Evolutionary conservation across 2,113 vertebrate species (phyloP), one percentile per base, ranked within the genome.

Genomic region (Oncorhynchus clarkii): DNA sequence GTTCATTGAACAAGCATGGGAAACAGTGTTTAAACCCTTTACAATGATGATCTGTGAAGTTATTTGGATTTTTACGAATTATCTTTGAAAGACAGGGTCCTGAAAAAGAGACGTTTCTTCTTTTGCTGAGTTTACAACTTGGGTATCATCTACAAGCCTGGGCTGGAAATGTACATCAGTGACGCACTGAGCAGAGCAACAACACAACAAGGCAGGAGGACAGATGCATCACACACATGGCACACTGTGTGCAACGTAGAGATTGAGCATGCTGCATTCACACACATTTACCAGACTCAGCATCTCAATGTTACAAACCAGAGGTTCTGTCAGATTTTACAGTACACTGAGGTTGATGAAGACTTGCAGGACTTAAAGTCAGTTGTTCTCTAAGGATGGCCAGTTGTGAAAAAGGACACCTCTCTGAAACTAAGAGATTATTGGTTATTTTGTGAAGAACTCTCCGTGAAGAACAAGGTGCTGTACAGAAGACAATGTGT

Each of bases 301-400:
- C 70, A 82, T 68, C 72, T 85, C 13, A 82, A 78, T 20, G 72
- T 82, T 18, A 85, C 80, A 49, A 64, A 66, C 75, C 73, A 78
- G 13, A 13, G 60, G 9, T 70, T 78, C 70, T 68, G 27, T 59
- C 70, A 80, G 70, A 74, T 81, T 51, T 24, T 22, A 64, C 27
- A 74, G 31, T 27, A 71, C 27, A 79, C 67, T 51, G 77, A 76
- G 7, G 51, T 39, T 31, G 77, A 85, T 73, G 76, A 69, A 14
- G 51, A 27, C 16, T 60, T 82, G 12, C 62, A 83, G 39, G 20
- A 29, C 22, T 26, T 78, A n/a, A 78, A 66, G 59, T 26, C 68
- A 54, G 65, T 57, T 4, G 39, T 73, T 8, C 49, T 77, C 16
- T 5, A 12, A 12, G 78, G 64, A 4, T 74, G 74, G 79, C 77